Evolutionary conservation across 30 jellyfish, hydroid and myxozoan genomes (phyloP).

Genomic region (Catostylus mosaicus): DNA sequence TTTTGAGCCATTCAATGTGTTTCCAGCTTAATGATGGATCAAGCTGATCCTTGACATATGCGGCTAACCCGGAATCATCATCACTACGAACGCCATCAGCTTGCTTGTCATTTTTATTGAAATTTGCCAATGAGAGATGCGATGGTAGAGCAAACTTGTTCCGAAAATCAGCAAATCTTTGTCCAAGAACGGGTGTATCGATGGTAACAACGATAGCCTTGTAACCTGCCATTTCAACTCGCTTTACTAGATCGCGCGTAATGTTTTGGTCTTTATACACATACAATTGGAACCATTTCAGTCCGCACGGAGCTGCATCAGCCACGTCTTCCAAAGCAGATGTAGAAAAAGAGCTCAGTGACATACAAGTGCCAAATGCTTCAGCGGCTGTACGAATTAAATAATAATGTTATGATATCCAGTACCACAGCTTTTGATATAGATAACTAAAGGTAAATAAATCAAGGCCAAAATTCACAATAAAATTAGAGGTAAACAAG

Average conservation of each 20-base stretch:
- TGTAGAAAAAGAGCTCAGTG: constrained; percentile 75
- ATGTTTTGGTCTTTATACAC: constrained; percentile 69
- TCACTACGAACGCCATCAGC: constrained; percentile 59
- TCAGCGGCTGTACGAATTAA: constrained; percentile 80
- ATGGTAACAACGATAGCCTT: constrained; percentile 76
- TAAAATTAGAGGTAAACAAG: no score
- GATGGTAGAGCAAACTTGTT: constrained; percentile 57
- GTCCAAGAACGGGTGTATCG: constrained; percentile 76
- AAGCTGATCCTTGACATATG: constrained; percentile 41
- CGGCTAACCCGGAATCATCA: constrained; percentile 72
- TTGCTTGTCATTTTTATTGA: constrained; percentile 30
- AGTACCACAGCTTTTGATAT: no score
- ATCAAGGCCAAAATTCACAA: no score
- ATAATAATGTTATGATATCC: no score
- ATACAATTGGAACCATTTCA: constrained; percentile 74
- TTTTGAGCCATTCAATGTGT: constrained; percentile 74
- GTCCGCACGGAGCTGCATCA: constrained; percentile 51
- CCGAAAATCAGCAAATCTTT: constrained; percentile 47
- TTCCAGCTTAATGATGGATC: constrained; percentile 85
- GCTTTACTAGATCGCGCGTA: constrained; percentile 53
- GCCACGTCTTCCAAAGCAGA: constrained; percentile 70
- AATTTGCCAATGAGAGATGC: constrained; percentile 51
- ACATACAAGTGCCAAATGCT: constrained; percentile 66
- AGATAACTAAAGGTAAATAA: no score
- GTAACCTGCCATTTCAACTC: constrained; percentile 82